These are phyloP conservation scores for Dysmachus trigonus DNA, from an alignment of 2,888 invertebrate genomes.

Conservation along the genomic window DNA sequence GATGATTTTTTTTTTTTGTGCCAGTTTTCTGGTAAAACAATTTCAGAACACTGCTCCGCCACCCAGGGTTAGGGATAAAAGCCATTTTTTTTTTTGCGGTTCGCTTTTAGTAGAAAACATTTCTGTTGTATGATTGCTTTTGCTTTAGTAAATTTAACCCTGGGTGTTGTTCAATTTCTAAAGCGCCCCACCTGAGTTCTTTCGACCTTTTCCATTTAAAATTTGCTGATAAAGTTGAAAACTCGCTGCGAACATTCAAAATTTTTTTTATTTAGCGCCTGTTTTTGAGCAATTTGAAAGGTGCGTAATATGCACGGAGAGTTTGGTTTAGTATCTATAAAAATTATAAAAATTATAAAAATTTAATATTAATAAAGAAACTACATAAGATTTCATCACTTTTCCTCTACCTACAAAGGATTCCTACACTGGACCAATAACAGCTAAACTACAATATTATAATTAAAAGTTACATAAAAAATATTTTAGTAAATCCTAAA, in stretches of 20 bases:
- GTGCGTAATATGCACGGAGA: background rate
- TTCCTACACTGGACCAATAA: too few relatives aligned
- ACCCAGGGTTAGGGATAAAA: background rate
- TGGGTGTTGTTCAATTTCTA: background rate
- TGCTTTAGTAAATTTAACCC: slow-evolving; percentile 3
- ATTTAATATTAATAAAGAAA: too few relatives aligned
- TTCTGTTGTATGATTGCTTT: slow-evolving; percentile 16
- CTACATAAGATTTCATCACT: too few relatives aligned
- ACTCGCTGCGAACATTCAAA: background rate
- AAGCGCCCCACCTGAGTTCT: background rate
- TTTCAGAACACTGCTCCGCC: background rate
- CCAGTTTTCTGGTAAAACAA: slow-evolving; percentile 9
- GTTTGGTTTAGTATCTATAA: background rate
- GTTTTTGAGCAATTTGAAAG: background rate
- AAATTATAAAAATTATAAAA: too few relatives aligned
- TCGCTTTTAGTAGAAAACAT: background rate
- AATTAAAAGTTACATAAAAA: too few relatives aligned
- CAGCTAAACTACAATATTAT: too few relatives aligned
- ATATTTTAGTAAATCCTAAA: too few relatives aligned
- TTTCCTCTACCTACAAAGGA: too few relatives aligned
- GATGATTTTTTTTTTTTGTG: background rate
- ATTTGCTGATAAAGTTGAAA: background rate
- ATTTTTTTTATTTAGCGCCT: background rate
- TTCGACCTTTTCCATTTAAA: background rate
- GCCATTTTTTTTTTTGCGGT: background rate